Percentiles rank a stretch among this genome's conserved stretches.
Evolutionary conservation across 2,797 vertebrate species (phyloP).

Genomic region (Leptoclinus maculatus): DNA sequence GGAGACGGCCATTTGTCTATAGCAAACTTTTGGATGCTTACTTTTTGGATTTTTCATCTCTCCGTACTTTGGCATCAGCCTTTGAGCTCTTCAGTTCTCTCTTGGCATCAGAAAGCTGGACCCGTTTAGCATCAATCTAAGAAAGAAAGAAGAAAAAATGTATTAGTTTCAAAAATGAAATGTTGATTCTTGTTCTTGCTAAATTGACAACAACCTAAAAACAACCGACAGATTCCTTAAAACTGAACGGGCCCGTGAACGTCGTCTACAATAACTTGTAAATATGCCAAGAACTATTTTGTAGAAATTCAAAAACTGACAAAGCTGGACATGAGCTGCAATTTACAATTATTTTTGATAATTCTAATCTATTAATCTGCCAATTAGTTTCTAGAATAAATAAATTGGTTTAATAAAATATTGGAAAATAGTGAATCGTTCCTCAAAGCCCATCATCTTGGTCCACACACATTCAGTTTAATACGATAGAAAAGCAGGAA

Average conservation of each 20-base stretch:
- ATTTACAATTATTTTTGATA: not conserved
- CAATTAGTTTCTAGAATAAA: not conserved
- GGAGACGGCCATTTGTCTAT: not conserved
- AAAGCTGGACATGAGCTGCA: not conserved
- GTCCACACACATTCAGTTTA: not conserved
- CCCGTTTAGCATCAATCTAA: conserved; percentile 98
- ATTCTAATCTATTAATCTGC: not conserved
- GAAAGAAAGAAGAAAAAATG: not conserved
- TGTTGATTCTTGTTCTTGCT: not conserved
- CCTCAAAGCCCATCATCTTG: not conserved
- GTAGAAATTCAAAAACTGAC: not conserved
- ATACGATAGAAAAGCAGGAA: not conserved
- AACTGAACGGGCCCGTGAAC: no score
- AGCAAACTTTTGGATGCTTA: conserved; percentile 74
- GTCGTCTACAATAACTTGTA: not conserved
- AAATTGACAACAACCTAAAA: no score
- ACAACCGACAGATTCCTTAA: not conserved
- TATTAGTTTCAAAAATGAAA: not conserved
- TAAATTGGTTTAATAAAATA: not conserved
- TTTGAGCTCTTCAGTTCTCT: conserved; percentile 97
- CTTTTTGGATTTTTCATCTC: conserved; percentile 97
- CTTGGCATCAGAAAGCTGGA: conserved; percentile 92
- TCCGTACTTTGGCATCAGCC: conserved; percentile 96
- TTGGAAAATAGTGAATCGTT: not conserved
- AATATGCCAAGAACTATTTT: not conserved